Conservation (phyloP, 2,113 vertebrate genomes). For the Scopus umbretta region DNA sequence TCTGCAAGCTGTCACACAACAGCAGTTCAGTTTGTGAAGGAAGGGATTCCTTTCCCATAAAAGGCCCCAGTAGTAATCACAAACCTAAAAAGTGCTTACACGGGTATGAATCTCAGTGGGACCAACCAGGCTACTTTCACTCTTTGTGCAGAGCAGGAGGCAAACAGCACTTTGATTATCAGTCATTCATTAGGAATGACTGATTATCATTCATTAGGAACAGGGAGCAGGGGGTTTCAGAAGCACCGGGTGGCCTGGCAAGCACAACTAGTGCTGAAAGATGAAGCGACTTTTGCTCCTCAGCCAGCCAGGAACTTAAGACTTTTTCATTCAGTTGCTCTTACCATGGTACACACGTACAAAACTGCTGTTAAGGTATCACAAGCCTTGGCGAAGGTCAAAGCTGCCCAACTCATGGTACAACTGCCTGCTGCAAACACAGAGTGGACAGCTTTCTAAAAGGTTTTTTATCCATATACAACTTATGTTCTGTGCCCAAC, state of each 20-base stretch:
- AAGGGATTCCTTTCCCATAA: neutral
- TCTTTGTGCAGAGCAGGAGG: neutral
- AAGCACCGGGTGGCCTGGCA: neutral
- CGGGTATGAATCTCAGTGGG: neutral
- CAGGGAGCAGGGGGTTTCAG: neutral
- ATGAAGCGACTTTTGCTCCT: neutral
- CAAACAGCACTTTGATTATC: neutral
- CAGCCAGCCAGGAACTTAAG: constrained; percentile 26
- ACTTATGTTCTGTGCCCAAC: neutral
- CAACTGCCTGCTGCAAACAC: neutral
- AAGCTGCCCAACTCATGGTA: neutral
- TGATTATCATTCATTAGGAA: neutral
- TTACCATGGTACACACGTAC: neutral
- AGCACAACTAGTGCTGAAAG: neutral
- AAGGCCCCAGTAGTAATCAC: neutral
- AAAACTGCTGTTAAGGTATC: constrained; percentile 3
- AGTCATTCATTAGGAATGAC: too few species aligned
- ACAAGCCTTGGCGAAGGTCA: neutral
- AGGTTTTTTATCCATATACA: neutral
- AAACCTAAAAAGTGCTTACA: neutral
- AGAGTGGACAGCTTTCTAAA: neutral
- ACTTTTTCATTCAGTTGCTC: neutral
- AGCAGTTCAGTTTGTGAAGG: neutral
- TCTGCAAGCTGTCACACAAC: neutral
- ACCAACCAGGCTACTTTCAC: neutral